These are phyloP conservation scores for Thermophis baileyi DNA, from an alignment of 2,113 vertebrate genomes.

Conservation along the genomic window DNA sequence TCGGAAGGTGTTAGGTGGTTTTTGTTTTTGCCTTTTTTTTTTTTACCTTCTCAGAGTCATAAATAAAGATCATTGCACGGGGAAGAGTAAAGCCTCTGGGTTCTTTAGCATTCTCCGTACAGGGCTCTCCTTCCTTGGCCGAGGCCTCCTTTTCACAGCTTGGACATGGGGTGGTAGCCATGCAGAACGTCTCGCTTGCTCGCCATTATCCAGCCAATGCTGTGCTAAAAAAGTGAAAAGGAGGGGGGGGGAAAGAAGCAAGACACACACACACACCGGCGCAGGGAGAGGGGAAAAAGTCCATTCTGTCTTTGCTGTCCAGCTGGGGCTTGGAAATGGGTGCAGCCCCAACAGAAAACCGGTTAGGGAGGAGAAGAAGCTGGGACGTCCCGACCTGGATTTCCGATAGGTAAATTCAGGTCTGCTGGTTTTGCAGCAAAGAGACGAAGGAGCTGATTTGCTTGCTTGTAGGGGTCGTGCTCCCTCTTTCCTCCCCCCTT, in stretches of 20 bases:
- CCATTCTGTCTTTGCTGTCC: background rate
- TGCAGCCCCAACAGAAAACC: background rate
- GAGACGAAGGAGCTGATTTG: background rate
- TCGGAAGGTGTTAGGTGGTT: constrained; percentile 12
- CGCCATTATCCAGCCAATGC: constrained; percentile 22
- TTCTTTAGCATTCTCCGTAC: background rate
- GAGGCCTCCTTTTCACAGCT: constrained; percentile 34
- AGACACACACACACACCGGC: too few relatives aligned
- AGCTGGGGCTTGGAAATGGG: background rate
- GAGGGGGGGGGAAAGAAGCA: background rate
- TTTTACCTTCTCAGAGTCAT: background rate
- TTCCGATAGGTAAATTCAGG: background rate
- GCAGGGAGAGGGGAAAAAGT: too few relatives aligned
- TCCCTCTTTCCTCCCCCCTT: background rate
- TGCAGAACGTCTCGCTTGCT: constrained; percentile 2
- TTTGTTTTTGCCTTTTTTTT: background rate
- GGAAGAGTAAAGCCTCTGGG: constrained; percentile 5
- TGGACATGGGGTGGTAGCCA: constrained; percentile 31
- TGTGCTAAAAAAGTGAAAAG: constrained; percentile 24
- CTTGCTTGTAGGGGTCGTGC: background rate
- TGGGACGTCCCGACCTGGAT: constrained; percentile 9
- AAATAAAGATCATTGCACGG: constrained; percentile 14
- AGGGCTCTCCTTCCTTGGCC: background rate
- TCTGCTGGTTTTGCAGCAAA: background rate
- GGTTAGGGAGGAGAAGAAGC: constrained; percentile 30